Base-by-base conservation (phyloP, 2,113 vertebrate genomes). In the Ophiodon elongatus region DNA sequence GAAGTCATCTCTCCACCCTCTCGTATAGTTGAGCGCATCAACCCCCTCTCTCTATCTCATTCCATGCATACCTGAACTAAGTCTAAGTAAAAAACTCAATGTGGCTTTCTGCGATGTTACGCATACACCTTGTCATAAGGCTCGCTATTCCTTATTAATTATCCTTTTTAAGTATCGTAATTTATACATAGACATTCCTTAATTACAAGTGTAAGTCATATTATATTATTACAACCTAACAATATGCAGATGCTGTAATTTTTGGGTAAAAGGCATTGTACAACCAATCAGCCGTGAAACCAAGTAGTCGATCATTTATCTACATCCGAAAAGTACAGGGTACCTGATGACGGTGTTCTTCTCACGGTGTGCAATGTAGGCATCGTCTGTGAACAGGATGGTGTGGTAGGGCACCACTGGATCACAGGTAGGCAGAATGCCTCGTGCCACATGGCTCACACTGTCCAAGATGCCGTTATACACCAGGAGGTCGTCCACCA, bases 401-500 rank as follows among this genome's bases (percentile, higher is more conserved):
- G 98, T 98, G 93, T 99, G 98, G 88, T 97, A 95, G 0, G 96
- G 97, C 73, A 98, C 94, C 1, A 93, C 88, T 0, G 96, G 97
- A 8, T 98, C 97, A 0, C 98, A 98, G 0, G 96, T 98, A 0
- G 98, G 98, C 43, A 99, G 95, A 88, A 99, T 99, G 59, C 98
- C 98, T 1, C 94, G 93, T 0, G 95, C 76, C 52, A 96, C 77
- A 5, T 96, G 95, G 88, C 84, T 95, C 56, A 97, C 97, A 85
- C 95, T 94, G 89, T 97, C 96, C 93, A 99, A 91, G 77, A 98
- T 93, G 64, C 98, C 98, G 0, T 99, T 99, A 92, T 99, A 99
- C 71, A 99, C 97, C 23, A 99, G 95, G 84, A 99, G 87, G 94
- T 99, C 98, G 13, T 99, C 98, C 4, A 99, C 98, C 41, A 99